Conservation (phyloP, 2,888 invertebrate species). For the Tinea pellionella region DNA sequence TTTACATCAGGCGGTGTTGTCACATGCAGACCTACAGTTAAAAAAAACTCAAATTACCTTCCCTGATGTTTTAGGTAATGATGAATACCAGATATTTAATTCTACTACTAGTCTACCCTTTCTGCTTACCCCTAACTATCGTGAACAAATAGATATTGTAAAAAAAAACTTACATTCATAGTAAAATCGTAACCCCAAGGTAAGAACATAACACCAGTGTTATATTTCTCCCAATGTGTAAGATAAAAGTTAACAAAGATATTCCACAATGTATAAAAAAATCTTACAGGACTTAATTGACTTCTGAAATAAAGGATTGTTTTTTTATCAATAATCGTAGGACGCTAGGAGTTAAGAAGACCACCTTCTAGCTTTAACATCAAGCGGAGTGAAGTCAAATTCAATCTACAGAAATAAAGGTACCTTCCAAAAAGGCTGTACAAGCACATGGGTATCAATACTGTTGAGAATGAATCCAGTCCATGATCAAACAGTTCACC, state of each 20-base stretch:
- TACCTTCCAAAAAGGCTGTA: constrained; percentile 91
- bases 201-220: constrained; percentile 93
- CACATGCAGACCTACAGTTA: too few species aligned
- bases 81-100: too few species aligned
- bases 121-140: too few species aligned
- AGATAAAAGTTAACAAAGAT: constrained; percentile 95
- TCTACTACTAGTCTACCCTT: too few species aligned
- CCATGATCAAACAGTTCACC: constrained; percentile 99
- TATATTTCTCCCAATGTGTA: constrained; percentile 99
- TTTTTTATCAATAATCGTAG: too few species aligned
- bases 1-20: too few species aligned
- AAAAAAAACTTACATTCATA: constrained; percentile 87
- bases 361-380: too few species aligned
- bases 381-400: too few species aligned
- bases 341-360: too few species aligned
- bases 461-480: constrained; percentile 95
- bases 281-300: constrained; percentile 81
- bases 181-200: constrained; percentile 99
- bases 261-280: constrained; percentile 92
- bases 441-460: constrained; percentile 92
- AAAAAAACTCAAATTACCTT: too few species aligned
- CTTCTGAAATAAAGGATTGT: constrained; percentile 69
- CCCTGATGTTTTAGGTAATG: too few species aligned
- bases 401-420: background rate
- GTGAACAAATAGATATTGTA: too few species aligned